Evolutionary conservation across 2,888 invertebrate species (phyloP).

Genomic region (Euphydryas editha): DNA sequence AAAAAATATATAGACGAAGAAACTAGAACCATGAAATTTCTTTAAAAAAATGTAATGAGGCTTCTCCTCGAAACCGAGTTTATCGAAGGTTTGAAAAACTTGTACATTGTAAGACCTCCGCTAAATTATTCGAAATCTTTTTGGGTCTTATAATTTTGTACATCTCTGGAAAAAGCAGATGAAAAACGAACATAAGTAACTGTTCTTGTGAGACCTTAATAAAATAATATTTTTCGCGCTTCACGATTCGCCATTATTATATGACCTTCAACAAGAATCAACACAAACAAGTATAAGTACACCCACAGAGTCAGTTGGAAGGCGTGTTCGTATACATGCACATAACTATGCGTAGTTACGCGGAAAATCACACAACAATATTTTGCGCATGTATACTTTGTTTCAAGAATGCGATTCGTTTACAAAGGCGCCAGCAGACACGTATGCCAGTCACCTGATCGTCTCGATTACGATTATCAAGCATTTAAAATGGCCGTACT

Average conservation of each 20-base stretch:
- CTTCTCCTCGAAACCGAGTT: too few species aligned
- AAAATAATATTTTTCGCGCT: too few species aligned
- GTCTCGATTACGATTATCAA: slow-evolving; percentile 45
- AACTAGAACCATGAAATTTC: too few species aligned
- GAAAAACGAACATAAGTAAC: slow-evolving; percentile 52
- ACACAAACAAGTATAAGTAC: slow-evolving; percentile 57
- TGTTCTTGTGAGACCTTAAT: too few species aligned
- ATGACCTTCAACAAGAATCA: slow-evolving; percentile 67
- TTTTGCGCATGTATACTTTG: slow-evolving; percentile 47
- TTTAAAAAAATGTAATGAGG: too few species aligned
- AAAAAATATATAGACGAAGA: too few species aligned
- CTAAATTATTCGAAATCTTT: too few species aligned
- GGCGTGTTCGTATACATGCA: slow-evolving; percentile 72
- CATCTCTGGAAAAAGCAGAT: slow-evolving; percentile 57
- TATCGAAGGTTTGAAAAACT: too few species aligned
- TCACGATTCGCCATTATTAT: slow-evolving; percentile 56
- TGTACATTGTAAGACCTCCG: too few species aligned
- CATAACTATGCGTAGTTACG: slow-evolving; percentile 55
- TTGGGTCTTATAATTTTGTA: too few species aligned
- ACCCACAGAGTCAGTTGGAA: slow-evolving; percentile 57
- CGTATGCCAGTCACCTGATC: slow-evolving; percentile 73
- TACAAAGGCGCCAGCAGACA: slow-evolving; percentile 65
- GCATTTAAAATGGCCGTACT: slow-evolving; percentile 22
- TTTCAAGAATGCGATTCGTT: slow-evolving; percentile 70
- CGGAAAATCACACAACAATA: slow-evolving; percentile 57